These are phyloP conservation scores for Zoanthus solanderi DNA, from an alignment of 92 coral and sea anemone genomes.

Conservation along the genomic window DNA sequence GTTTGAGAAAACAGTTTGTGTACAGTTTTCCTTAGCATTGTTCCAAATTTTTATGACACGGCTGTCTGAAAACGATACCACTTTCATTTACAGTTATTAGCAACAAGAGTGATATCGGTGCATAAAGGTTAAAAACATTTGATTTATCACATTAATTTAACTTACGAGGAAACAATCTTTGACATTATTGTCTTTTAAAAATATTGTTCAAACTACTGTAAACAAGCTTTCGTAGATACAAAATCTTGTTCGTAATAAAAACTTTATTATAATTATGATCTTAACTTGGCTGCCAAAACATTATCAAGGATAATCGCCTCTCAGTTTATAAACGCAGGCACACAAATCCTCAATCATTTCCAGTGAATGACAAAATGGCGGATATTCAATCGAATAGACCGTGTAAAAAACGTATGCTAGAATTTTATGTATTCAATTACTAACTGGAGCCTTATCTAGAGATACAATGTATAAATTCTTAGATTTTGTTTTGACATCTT, in stretches of 20 bases:
- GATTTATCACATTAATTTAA: neutral
- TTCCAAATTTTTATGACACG: neutral
- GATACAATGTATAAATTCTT: neutral
- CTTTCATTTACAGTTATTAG: neutral
- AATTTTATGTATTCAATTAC: neutral
- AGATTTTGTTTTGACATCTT: conserved; percentile 4
- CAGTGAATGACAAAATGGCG: neutral
- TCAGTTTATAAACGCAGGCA: neutral
- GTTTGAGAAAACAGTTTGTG: neutral
- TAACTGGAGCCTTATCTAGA: neutral
- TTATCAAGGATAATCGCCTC: conserved; percentile 14
- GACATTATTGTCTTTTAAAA: neutral
- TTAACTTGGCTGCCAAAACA: neutral
- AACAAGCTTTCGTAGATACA: neutral
- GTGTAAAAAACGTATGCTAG: neutral
- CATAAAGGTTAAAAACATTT: too few relatives aligned
- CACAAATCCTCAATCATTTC: neutral
- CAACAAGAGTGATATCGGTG: neutral
- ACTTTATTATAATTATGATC: neutral
- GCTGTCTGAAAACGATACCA: neutral
- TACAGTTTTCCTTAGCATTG: neutral
- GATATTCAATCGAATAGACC: neutral
- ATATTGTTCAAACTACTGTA: neutral
- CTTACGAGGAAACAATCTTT: too few relatives aligned
- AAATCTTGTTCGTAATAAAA: neutral